These are phyloP conservation scores for Drosophila repletoides DNA, from an alignment of 1,140 invertebrate genomes.

Conservation along the genomic window DNA sequence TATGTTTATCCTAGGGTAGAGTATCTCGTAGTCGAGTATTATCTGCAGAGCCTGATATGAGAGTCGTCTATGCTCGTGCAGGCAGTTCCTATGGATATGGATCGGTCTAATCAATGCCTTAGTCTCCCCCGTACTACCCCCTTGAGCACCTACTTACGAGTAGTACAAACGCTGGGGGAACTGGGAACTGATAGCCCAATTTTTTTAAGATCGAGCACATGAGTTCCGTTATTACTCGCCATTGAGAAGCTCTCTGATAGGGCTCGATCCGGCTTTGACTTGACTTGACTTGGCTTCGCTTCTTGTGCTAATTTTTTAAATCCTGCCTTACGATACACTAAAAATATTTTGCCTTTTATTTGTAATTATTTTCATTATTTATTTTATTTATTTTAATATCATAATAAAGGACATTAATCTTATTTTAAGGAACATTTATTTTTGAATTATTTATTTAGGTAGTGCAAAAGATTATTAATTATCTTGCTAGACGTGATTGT, in stretches of 20 bases:
- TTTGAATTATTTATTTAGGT: too few species aligned
- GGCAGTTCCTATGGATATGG: background rate
- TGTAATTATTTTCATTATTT: background rate
- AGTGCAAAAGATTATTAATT: too few species aligned
- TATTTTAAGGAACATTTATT: too few species aligned
- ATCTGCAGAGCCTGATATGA: slow-evolving; percentile 35
- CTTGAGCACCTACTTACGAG: slow-evolving; percentile 35
- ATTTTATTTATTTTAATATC: too few species aligned
- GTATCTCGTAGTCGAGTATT: too few species aligned
- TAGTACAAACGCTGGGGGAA: background rate
- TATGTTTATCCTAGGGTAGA: too few species aligned
- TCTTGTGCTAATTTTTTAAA: slow-evolving; percentile 8
- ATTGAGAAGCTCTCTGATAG: slow-evolving; percentile 30
- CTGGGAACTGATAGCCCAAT: slow-evolving; percentile 51
- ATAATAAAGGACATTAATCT: too few species aligned
- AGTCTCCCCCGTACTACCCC: too few species aligned
- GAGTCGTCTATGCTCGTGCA: background rate
- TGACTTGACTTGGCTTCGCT: background rate
- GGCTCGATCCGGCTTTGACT: slow-evolving; percentile 10
- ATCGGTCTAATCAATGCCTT: slow-evolving; percentile 19
- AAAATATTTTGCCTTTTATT: background rate
- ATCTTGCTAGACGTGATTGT: too few species aligned
- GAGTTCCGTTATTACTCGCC: slow-evolving; percentile 55
- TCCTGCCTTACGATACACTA: background rate
- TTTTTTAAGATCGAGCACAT: slow-evolving; percentile 63